Evolutionary conservation across 2,888 invertebrate species (phyloP).

Genomic region (Drosophila formosana): DNA sequence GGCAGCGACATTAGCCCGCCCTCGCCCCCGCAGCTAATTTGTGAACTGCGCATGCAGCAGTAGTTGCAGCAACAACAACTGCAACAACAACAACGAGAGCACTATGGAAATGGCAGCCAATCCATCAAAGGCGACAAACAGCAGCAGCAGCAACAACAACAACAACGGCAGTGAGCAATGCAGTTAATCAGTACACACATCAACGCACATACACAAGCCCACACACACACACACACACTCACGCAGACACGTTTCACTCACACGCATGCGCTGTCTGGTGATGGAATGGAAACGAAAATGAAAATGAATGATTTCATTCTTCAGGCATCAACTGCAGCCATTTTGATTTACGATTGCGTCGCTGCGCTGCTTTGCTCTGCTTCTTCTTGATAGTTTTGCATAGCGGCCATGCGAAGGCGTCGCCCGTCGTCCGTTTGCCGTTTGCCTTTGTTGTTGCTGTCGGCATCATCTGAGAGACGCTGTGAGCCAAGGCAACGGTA

Average conservation of each 20-base stretch:
- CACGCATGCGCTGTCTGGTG: slow-evolving; percentile 71
- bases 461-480: slow-evolving; percentile 61
- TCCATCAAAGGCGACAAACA: slow-evolving; percentile 52
- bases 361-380: slow-evolving; percentile 27
- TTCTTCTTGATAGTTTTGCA: slow-evolving; percentile 52
- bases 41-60: slow-evolving; percentile 20
- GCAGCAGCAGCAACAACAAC: slow-evolving; percentile 33
- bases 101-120: slow-evolving; percentile 48
- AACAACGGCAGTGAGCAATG: slow-evolving; percentile 42
- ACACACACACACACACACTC: slow-evolving; percentile 42
- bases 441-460: slow-evolving; percentile 38
- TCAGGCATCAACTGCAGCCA: slow-evolving; percentile 83
- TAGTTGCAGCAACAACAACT: slow-evolving; percentile 34
- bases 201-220: slow-evolving; percentile 8
- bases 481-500: slow-evolving; percentile 65
- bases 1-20: slow-evolving; percentile 32
- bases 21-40: slow-evolving; percentile 25
- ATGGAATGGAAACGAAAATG: slow-evolving; percentile 56
- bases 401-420: slow-evolving; percentile 73
- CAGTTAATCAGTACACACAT: slow-evolving; percentile 61
- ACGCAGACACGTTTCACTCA: slow-evolving; percentile 38
- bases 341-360: slow-evolving; percentile 85
- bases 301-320: slow-evolving; percentile 76
- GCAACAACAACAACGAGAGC: slow-evolving; percentile 4
- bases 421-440: slow-evolving; percentile 59